Evolutionary conservation across 1,140 invertebrate species (phyloP), one percentile per base, ranked within the genome.

Genomic region (Conus betulinus): DNA sequence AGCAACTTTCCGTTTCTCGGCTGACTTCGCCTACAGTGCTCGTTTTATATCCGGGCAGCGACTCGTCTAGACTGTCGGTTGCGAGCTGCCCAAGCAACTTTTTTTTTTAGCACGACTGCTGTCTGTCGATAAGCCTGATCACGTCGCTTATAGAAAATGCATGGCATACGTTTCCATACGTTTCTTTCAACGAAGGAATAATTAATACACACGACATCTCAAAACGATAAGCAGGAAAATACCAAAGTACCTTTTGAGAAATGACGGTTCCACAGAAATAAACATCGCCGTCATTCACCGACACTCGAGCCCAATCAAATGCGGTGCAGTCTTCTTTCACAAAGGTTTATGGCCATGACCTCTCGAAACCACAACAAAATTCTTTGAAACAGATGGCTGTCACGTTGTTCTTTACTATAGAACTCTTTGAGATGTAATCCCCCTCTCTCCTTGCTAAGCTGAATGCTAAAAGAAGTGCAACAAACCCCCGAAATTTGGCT

Each of bases 401-500:
- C 81, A 60, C 81, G 81, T 81, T 88, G 57, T 88, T 82, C 51
- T 39, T 78, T 67, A 17, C 87, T 63, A 23, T 88, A 27, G 15
- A 79, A 57, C 60, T 78, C 55, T 25, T 53, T 52, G 87, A 81
- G 67, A 57, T 83, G 81, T 67, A 88, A 57, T 88, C 87, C 78
- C 78, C 87, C 81, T 88, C 51, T 88, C 10, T 57, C 39, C 17
- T 88, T 53, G 87, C 57, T 39, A 83, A 83, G 53, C 53, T 27
- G 71, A 63, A 57, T 71, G 10, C 81, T 51, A 79, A 74, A 57
- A 63, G 87, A 88, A 88, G 87, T 81, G 25, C 87, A 83, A 91
- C 84, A 89, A 89, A 91, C 91, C 92, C 91, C 92, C 91, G 92
- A 93, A 93, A 92, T 90, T 84, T 88, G 90, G 91, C 91, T 92